Percentiles rank a stretch among this genome's conserved stretches.
Conservation (phyloP, 2,797 vertebrate species). For the Neosilurus mollespiculum region DNA sequence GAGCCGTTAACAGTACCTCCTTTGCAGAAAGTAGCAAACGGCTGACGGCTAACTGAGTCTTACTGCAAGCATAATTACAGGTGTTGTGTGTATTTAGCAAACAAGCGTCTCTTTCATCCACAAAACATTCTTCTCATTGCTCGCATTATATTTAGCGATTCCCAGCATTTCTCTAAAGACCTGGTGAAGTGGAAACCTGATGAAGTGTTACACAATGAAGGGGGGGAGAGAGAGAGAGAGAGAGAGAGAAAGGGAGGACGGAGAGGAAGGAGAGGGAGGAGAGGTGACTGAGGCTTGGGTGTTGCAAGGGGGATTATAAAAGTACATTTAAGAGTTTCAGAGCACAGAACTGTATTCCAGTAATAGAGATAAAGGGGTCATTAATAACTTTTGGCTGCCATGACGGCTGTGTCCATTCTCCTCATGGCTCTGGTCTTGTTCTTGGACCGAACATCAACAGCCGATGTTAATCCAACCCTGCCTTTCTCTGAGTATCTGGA, state of each 20-base stretch:
- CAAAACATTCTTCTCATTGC: constrained; percentile 8
- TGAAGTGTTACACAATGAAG: neutral
- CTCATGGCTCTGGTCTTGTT: constrained; percentile 47
- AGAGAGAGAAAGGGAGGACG: neutral
- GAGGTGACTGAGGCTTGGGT: neutral
- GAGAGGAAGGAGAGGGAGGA: neutral
- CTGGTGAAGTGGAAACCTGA: neutral
- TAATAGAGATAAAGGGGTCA: neutral
- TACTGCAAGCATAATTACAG: no score
- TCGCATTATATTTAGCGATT: neutral
- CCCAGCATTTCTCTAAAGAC: neutral
- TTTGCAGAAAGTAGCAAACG: no score
- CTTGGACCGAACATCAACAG: constrained; percentile 36
- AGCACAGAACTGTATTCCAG: neutral
- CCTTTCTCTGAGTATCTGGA: constrained; percentile 73
- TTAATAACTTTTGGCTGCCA: constrained; percentile 29
- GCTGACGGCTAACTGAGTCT: neutral
- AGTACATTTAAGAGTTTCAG: neutral
- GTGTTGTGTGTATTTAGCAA: neutral
- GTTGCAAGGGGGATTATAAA: neutral
- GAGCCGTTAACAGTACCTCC: no score
- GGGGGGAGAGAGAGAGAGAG: neutral
- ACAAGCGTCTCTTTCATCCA: neutral
- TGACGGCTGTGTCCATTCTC: constrained; percentile 55
- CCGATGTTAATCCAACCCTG: constrained; percentile 52